phyloP scores from a whole-genome alignment of 2,113 vertebrate species.

The Pelvicachromis taeniatus region DNA sequence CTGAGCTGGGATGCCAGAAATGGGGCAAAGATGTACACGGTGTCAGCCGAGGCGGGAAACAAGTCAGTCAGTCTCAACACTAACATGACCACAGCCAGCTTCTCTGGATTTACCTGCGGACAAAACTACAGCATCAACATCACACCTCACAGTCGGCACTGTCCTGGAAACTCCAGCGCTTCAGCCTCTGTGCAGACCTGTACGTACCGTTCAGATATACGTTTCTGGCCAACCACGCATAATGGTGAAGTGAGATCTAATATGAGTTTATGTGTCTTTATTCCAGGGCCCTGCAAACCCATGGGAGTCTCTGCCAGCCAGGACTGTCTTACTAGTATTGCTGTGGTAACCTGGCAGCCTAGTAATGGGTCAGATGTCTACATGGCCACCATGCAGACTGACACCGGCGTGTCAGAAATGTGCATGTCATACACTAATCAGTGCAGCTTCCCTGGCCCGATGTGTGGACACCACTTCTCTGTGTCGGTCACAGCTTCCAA shows the following conservation, averaged over 20 bases:
- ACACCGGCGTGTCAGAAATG: neutral
- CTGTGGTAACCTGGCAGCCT: constrained; percentile 41
- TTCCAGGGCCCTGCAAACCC: constrained; percentile 53
- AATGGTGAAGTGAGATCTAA: neutral
- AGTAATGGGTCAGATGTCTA: constrained; percentile 34
- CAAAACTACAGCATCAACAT: constrained; percentile 57
- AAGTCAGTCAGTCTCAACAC: constrained; percentile 2
- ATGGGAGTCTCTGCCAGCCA: neutral
- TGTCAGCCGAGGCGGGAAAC: constrained; percentile 15
- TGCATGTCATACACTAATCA: constrained; percentile 24
- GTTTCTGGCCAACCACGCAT: neutral
- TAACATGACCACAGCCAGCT: constrained; percentile 22
- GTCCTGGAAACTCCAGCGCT: constrained; percentile 33
- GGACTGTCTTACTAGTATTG: constrained; percentile 42
- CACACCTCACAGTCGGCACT: constrained; percentile 34
- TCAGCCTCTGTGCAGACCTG: constrained; percentile 46
- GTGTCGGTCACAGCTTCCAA: constrained; percentile 62
- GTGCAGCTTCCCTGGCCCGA: constrained; percentile 34
- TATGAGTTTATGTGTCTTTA: neutral
- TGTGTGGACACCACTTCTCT: constrained; percentile 60
- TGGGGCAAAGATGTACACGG: constrained; percentile 39
- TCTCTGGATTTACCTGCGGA: constrained; percentile 58
- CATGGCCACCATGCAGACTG: constrained; percentile 20
- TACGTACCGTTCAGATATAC: neutral
- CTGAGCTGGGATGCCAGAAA: constrained; percentile 55